phyloP scores from a whole-genome alignment of 2,888 invertebrate genomes.

The Platypus cylindrus region DNA sequence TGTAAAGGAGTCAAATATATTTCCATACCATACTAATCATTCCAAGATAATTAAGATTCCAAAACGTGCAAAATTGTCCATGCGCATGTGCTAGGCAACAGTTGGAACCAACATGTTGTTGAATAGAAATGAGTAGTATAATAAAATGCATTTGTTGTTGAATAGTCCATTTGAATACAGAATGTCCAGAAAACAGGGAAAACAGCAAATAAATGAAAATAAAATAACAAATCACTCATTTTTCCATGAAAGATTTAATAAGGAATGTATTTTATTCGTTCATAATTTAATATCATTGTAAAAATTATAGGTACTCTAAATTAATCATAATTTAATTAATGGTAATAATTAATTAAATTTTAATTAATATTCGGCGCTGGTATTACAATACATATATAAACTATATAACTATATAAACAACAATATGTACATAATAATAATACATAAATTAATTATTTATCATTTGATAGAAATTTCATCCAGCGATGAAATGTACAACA shows the following conservation, averaged over 20 bases:
- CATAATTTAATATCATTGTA: no score
- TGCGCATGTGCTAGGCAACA: no score
- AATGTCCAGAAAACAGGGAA: no score
- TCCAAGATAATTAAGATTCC: no score
- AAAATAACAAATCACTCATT: constrained; percentile 2
- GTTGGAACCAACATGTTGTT: no score
- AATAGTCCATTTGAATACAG: no score
- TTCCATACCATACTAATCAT: no score
- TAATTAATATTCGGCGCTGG: constrained; percentile 30
- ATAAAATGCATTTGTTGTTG: no score
- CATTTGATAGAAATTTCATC: constrained; percentile 15
- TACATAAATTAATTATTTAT: constrained; percentile 26
- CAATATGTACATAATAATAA: constrained; percentile 28
- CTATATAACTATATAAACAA: constrained; percentile 36
- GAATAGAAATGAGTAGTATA: no score
- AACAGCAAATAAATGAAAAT: neutral
- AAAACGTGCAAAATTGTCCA: no score
- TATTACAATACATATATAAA: constrained; percentile 32
- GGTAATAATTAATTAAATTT: constrained; percentile 19
- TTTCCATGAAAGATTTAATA: constrained; percentile 7
- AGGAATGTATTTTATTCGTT: constrained; percentile 19
- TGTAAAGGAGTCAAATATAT: no score
- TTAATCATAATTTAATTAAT: no score
- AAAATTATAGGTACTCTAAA: constrained; percentile 19
- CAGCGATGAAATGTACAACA: constrained; percentile 13